Percentiles rank a stretch among this genome's conserved stretches.
Conservation (phyloP, 2,888 invertebrate genomes). For the Phorcus lineatus region DNA sequence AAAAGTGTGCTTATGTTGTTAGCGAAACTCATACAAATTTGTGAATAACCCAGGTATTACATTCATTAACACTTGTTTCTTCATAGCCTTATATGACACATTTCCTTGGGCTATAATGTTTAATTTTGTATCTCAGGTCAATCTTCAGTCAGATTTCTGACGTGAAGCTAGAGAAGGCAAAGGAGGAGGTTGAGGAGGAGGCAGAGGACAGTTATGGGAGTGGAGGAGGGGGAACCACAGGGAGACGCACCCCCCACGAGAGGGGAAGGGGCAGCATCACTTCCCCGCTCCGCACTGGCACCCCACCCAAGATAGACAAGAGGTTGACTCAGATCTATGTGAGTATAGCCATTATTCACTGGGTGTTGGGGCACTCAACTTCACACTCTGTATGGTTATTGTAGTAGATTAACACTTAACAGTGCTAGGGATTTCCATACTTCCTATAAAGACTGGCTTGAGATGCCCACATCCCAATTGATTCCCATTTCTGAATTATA, state of each 20-base stretch:
- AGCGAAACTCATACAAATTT: too few species aligned
- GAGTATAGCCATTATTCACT: conserved; percentile 40
- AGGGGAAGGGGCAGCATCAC: conserved; percentile 41
- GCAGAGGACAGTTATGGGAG: conserved; percentile 54
- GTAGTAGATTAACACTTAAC: too few species aligned
- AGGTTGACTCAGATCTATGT: conserved; percentile 70
- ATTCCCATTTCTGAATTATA: neutral
- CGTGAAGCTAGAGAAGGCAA: conserved; percentile 67
- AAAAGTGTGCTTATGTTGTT: too few species aligned
- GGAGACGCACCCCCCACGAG: conserved; percentile 38
- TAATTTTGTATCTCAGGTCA: conserved; percentile 53
- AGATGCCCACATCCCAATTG: neutral
- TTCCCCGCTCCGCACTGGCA: conserved; percentile 47
- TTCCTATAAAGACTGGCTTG: too few species aligned
- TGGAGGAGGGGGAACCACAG: conserved; percentile 39
- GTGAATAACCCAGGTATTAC: too few species aligned
- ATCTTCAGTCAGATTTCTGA: conserved; percentile 71
- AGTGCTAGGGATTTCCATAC: too few species aligned
- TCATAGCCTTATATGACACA: too few species aligned
- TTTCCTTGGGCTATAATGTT: too few species aligned
- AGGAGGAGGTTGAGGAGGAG: conserved; percentile 47
- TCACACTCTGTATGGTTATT: too few species aligned
- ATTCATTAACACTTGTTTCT: too few species aligned
- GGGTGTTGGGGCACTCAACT: too few species aligned
- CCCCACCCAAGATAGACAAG: conserved; percentile 71